Evolutionary conservation across 1,140 invertebrate genomes (phyloP), one percentile per base, ranked within the genome.

Genomic region (Microplitis mediator): DNA sequence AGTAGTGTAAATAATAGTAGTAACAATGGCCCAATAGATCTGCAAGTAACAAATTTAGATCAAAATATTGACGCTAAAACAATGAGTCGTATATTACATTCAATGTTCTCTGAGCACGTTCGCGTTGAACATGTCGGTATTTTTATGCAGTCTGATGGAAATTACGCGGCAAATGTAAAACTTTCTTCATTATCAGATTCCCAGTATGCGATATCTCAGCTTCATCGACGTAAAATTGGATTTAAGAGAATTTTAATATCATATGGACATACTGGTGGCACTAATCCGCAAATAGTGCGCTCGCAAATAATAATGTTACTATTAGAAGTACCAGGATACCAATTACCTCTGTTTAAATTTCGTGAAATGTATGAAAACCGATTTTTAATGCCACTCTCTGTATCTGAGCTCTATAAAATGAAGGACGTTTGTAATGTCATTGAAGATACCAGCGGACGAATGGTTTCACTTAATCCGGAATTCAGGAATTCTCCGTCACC

Each of bases 291-390:
- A 56, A 88, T 91, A 54, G 83, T 94, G 14, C 90, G 90, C 51
- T 89, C 90, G n/a, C 90, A 90, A 80, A 89, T 91, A 51, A 88
- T 91, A 13, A 89, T 89, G 77, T 77, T 92, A 35, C 75, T 92
- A 23, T 90, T 91, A 85, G 90, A 95, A 81, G 93, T 94, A 50
- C 94, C 94, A 56, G 91, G 91, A 1, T 90, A 93, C 79, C 89
- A 90, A 74, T 86, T 97, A 73, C 94, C 94, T 3, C 88, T 97
- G 35, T 95, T 95, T 80, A 94, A 95, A 84, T 95, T 97, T 77
- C 91, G 95, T 67, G 93, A 96, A 84, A 88, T 95, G 75, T 94
- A 94, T 82, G 94, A 96, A 84, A 93, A 91, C 76, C 91, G 95
- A 70, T 96, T 92, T 79, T 91, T 94, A 82, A 91, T 91, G 56